phyloP scores from a whole-genome alignment of 23 tunicate genomes.

The Halocynthia roretzi region DNA sequence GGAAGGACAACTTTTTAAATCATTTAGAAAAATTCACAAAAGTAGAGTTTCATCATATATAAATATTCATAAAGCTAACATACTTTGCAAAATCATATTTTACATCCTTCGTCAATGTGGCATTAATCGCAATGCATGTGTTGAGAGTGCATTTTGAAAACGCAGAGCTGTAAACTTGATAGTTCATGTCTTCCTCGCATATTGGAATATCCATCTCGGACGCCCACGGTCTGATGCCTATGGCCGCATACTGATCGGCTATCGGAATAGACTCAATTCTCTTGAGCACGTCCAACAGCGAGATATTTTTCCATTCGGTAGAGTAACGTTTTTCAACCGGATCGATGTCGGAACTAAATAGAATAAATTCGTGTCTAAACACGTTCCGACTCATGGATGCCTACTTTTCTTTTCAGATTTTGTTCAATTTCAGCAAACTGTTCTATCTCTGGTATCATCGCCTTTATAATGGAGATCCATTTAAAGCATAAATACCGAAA shows the following conservation, averaged over 20 bases:
- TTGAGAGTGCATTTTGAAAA: slow-evolving; percentile 19
- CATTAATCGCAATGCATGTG: slow-evolving; percentile 13
- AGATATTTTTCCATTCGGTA: slow-evolving; percentile 25
- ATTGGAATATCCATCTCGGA: not conserved
- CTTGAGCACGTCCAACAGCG: slow-evolving; percentile 39
- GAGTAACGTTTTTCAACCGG: too few species aligned
- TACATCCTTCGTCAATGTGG: not conserved
- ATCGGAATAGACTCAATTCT: slow-evolving; percentile 26
- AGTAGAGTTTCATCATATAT: not conserved
- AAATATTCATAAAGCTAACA: not conserved
- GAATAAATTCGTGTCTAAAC: too few species aligned
- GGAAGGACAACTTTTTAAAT: not conserved
- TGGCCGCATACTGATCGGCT: slow-evolving; percentile 33
- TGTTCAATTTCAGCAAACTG: too few species aligned
- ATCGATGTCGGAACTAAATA: too few species aligned
- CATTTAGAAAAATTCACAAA: not conserved
- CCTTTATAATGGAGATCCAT: too few species aligned
- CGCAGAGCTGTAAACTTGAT: not conserved
- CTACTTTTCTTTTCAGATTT: too few species aligned
- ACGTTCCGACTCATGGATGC: too few species aligned
- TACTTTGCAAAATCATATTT: slow-evolving; percentile 14
- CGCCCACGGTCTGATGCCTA: slow-evolving; percentile 65
- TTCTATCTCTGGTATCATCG: too few species aligned
- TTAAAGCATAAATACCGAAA: too few species aligned
- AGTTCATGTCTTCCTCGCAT: slow-evolving; percentile 5